Conservation (phyloP, 2,888 invertebrate genomes). For the Abrostola triplasia region DNA sequence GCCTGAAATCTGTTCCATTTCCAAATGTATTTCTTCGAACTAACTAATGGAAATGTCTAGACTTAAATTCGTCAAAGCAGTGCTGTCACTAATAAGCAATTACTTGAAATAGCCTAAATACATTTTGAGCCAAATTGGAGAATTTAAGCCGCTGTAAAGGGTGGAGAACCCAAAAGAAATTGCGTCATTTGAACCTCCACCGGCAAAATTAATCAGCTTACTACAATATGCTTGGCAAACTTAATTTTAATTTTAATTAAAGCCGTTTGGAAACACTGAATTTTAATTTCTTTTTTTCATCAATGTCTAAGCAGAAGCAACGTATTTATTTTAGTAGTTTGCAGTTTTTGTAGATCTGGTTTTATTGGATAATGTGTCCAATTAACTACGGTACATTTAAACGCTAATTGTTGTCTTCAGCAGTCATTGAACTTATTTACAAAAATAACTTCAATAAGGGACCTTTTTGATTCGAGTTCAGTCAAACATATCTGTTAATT, state of each 20-base stretch:
- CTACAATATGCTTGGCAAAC: constrained; percentile 50
- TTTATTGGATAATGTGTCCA: no score
- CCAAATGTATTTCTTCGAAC: neutral
- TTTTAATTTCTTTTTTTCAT: neutral
- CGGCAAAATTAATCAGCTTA: constrained; percentile 59
- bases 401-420: no score
- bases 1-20: neutral
- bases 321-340: no score
- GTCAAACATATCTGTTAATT: no score
- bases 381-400: no score
- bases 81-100: constrained; percentile 44
- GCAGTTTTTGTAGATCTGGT: no score
- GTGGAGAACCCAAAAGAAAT: constrained; percentile 54
- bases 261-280: constrained; percentile 8
- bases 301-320: neutral
- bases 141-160: constrained; percentile 50
- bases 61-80: constrained; percentile 29
- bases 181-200: constrained; percentile 49
- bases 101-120: constrained; percentile 47
- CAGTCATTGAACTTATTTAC: no score
- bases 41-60: constrained; percentile 17
- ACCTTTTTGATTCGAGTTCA: no score
- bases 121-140: constrained; percentile 52
- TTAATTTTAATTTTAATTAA: constrained; percentile 48
- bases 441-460: no score